These are phyloP conservation scores for Todiramphus chloris DNA, from an alignment of 2,113 vertebrate genomes.

Conservation along the genomic window DNA sequence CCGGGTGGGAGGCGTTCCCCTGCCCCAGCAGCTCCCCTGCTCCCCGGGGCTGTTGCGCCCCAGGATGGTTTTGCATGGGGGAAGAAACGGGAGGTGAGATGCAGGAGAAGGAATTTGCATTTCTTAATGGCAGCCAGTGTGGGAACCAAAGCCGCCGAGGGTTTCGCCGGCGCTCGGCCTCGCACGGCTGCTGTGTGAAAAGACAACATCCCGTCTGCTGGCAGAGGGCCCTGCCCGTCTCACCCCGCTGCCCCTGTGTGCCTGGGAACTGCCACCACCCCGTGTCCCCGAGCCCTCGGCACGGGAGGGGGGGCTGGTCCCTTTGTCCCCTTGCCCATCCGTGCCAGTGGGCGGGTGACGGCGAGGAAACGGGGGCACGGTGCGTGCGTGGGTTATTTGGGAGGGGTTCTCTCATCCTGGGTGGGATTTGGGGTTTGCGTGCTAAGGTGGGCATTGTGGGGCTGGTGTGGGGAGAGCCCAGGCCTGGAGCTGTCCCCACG, in stretches of 20 bases:
- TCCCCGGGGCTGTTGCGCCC: slow-evolving; percentile 20
- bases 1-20: background rate
- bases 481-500: accelerated
- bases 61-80: slow-evolving; percentile 55
- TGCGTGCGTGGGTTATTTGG: accelerated
- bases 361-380: accelerated
- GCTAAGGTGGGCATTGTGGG: accelerated
- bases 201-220: slow-evolving; percentile 63
- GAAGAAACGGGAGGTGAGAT: background rate
- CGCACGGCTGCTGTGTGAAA: slow-evolving; percentile 53
- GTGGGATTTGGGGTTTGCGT: background rate
- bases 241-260: slow-evolving; percentile 54
- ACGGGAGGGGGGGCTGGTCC: background rate
- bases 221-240: slow-evolving; percentile 35
- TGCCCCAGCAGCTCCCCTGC: slow-evolving; percentile 37
- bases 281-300: background rate
- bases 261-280: slow-evolving; percentile 36
- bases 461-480: accelerated
- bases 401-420: background rate
- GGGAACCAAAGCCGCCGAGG: slow-evolving; percentile 24
- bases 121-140: slow-evolving; percentile 53
- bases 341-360: accelerated
- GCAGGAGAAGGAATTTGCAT: slow-evolving; percentile 67
- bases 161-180: background rate
- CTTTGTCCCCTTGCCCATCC: accelerated